Evolutionary conservation across 2,888 invertebrate species (phyloP), one percentile per base, ranked within the genome.

Genomic region (Meganola albula): DNA sequence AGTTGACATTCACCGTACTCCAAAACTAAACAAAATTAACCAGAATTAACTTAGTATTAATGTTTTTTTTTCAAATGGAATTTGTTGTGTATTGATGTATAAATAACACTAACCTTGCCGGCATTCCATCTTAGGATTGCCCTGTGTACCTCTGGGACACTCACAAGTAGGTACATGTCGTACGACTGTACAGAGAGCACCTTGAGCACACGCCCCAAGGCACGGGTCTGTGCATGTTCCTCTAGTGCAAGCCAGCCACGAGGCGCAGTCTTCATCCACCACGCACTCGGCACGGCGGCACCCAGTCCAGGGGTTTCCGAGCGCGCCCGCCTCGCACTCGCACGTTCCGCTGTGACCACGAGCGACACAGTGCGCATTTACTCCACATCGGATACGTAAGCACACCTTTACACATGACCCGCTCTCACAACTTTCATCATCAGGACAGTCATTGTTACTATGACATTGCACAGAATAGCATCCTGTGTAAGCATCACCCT

Each of bases 401-500:
- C 96, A 96, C 1, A 94, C 92, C 67, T 95, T 91, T 7, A 91
- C 82, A 65, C 96, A 96, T 59, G 93, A 90, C 38, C 91, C 90
- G 59, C 94, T 92, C 48, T 95, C 89, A 61, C 96, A 96, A 12
- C 93, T 92, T 73, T 95, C 92, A 24, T 90, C 91, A 29, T 92
- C 87, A 3, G 94, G 90, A 67, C 97, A 97, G 48, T 96, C 95
- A 31, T 91, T 91, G 65, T 96, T 94, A 27, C 91, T 90, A 52
- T 93, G 90, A 60, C 97, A 97, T 53, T 96, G 95, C 51, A 94
- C 92, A 91, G 70, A 90, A 56, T 91, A 90, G 59, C 95, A 95
- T 53, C 91, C 89, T 33, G 89, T 88, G 56, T 93, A 91, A 9
- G 94, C 93, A 63, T 95, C 93, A 61, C 96, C 97, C 44, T 93